Conservation (phyloP, 2,113 vertebrate species). For the Geococcyx californianus region DNA sequence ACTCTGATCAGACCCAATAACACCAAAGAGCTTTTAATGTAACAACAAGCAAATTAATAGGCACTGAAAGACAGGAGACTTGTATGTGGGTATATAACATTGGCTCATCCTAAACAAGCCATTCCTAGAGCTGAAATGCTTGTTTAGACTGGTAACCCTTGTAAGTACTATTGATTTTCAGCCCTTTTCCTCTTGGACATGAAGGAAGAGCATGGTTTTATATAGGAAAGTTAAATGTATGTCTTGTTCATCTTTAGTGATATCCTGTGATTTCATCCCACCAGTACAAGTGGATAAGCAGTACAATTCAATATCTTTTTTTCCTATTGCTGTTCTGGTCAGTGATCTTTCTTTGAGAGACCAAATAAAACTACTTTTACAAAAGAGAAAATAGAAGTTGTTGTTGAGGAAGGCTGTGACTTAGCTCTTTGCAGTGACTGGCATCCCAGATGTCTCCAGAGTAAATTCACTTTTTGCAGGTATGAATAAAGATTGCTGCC, state of each 20-base stretch:
- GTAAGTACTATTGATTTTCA: background rate
- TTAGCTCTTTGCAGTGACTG: background rate
- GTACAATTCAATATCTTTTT: background rate
- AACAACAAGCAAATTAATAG: background rate
- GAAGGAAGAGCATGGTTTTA: background rate
- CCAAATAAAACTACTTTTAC: background rate
- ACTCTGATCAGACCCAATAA: background rate
- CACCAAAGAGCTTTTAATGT: background rate
- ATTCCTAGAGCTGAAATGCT: background rate
- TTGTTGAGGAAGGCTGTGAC: background rate
- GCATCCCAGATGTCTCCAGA: background rate
- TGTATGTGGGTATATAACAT: rapidly evolving
- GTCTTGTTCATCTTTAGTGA: background rate
- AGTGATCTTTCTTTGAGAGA: background rate
- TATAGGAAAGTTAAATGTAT: background rate
- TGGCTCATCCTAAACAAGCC: background rate
- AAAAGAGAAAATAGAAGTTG: background rate
- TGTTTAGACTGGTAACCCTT: background rate
- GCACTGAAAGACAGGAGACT: rapidly evolving
- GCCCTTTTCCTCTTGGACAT: background rate
- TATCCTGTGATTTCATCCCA: background rate
- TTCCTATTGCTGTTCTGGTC: background rate
- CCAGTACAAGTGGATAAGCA: background rate
- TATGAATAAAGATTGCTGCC: background rate
- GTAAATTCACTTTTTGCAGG: background rate